Percentiles rank a stretch among this genome's conserved stretches.
Conservation (phyloP, 2,888 invertebrate species). For the Xestia ashworthii region DNA sequence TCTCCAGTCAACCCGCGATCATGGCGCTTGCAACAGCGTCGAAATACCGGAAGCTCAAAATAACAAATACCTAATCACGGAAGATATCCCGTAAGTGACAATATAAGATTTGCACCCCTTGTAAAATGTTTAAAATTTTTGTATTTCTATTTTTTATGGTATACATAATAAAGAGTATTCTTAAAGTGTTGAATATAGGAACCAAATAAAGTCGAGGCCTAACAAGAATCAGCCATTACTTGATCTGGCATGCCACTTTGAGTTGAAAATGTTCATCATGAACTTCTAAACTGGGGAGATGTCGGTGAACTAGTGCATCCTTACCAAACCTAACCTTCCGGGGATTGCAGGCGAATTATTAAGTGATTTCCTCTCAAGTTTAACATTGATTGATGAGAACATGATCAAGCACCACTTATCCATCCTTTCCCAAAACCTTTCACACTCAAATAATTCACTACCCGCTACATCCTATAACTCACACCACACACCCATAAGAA, state of each 20-base stretch:
- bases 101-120: too few relatives aligned
- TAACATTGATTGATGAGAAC: background rate
- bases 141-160: too few relatives aligned
- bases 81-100: too few relatives aligned
- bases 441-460: background rate
- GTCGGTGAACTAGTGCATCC: background rate
- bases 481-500: constrained; percentile 73
- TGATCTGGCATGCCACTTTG: background rate
- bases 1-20: too few relatives aligned
- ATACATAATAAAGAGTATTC: too few relatives aligned
- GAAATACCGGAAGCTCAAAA: too few relatives aligned
- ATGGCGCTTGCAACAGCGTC: too few relatives aligned
- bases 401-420: background rate
- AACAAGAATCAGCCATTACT: background rate
- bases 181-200: background rate
- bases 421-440: background rate
- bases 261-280: background rate
- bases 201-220: background rate
- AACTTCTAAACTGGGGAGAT: background rate
- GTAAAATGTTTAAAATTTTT: too few relatives aligned
- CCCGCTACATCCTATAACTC: constrained; percentile 61
- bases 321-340: background rate
- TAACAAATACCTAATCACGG: too few relatives aligned
- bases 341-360: background rate
- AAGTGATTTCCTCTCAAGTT: background rate